Conservation (phyloP, 1,140 invertebrate species). For the Drosophila sulfurigaster region DNA sequence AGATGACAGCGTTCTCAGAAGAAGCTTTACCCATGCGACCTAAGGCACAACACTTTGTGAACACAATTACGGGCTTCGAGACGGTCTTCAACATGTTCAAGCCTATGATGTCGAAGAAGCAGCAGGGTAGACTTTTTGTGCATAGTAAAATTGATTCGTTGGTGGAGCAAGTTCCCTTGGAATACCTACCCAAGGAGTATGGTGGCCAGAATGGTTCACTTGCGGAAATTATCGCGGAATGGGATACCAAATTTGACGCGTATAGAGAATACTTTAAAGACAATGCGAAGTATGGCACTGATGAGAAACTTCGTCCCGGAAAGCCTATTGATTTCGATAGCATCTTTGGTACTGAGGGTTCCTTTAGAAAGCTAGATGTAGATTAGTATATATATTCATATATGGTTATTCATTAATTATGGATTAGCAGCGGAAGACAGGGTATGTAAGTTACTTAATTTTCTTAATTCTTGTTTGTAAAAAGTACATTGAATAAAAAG, state of each 20-base stretch:
- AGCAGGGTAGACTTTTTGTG: conserved; percentile 85
- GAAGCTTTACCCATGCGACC: conserved; percentile 86
- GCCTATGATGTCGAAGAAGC: conserved; percentile 86
- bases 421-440: neutral
- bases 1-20: conserved; percentile 85
- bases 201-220: conserved; percentile 86
- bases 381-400: conserved; percentile 41
- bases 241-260: conserved; percentile 87
- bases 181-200: conserved; percentile 87
- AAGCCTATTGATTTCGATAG: conserved; percentile 87
- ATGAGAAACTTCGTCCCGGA: conserved; percentile 87
- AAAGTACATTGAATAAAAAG: neutral
- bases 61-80: conserved; percentile 86
- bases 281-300: conserved; percentile 86
- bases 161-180: conserved; percentile 85
- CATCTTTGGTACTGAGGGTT: conserved; percentile 74
- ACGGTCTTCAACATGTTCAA: conserved; percentile 85
- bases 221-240: conserved; percentile 85
- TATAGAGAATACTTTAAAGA: conserved; percentile 87
- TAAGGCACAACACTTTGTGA: conserved; percentile 86
- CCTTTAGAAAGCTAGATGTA: conserved; percentile 75
- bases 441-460: neutral
- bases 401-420: neutral
- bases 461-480: neutral
- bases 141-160: conserved; percentile 85